Base-by-base conservation (phyloP, 2,113 vertebrate genomes). In the Camelus dromedarius region DNA sequence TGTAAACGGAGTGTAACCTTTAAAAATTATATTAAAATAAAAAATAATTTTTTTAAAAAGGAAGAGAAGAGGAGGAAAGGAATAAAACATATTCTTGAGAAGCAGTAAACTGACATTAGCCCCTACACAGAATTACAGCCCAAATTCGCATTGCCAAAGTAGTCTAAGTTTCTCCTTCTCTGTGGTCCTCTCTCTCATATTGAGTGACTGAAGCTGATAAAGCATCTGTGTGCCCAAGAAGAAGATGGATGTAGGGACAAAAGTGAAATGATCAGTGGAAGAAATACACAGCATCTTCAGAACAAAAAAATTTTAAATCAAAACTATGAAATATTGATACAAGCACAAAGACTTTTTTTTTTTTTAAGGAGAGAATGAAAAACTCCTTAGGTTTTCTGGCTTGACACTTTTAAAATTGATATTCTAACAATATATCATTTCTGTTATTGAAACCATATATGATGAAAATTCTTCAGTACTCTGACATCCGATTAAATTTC, bases 401-500 rank as follows among this genome's bases (percentile, higher is more conserved):
- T 86, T 84, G 76, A 89, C 3, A 4, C 20, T 79, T 72, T 81
- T 32, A 72, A 95, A 82, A 82, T 38, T 13, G 48, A 72, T 22
- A 42, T 82, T 66, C 54, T 66, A 66, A 82, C 79, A 77, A 60
- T 28, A 26, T 22, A 69, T 28, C 26, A 52, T 32, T 26, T 88
- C 50, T 66, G 58, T 52, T 95, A 93, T 56, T 95, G 88, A 91
- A 92, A 60, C 26, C 42, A 60, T 76, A 77, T 70, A 54, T 28
- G 86, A 94, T 80, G 20, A 82, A 93, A 91, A 54, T 35, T 50
- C 38, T 22, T 64, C 73, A 46, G 38, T 85, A 11, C 24, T 75
- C 46, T 72, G 60, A 85, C 84, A 77, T 67, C 67, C 77, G 84
- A 86, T 96, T 89, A 94, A 86, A 66, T 92, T 73, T 54, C 60